Conservation (phyloP, 1,140 invertebrate genomes). For the Zaprionus kolodkinae region DNA sequence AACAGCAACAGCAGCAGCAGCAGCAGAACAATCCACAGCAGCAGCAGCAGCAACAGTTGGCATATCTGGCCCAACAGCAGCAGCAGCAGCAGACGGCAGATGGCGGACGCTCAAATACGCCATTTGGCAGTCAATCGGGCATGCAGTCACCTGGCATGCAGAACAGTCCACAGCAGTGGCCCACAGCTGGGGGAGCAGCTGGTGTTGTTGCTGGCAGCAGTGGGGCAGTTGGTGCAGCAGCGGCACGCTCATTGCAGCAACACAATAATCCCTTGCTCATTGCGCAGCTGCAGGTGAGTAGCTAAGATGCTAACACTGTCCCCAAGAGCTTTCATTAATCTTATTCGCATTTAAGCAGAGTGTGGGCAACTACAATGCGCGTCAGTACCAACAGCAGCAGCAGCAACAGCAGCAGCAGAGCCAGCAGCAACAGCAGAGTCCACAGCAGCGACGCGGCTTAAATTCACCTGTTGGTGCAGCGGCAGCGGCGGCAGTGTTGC, state of each 20-base stretch:
- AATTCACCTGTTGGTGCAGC: conserved; percentile 84
- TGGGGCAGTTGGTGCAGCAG: conserved; percentile 44
- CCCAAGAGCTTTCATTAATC: conserved; percentile 32
- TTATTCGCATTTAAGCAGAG: conserved; percentile 52
- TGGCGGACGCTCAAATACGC: conserved; percentile 57
- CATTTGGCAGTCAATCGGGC: conserved; percentile 61
- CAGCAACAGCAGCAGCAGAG: conserved; percentile 60
- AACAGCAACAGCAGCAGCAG: conserved; percentile 59
- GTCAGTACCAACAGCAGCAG: conserved; percentile 74
- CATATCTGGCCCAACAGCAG: conserved; percentile 65
- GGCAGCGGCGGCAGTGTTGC: conserved; percentile 53
- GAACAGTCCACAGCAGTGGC: conserved; percentile 69
- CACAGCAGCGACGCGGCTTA: conserved; percentile 84
- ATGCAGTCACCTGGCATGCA: conserved; percentile 77
- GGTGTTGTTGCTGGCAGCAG: conserved; percentile 27
- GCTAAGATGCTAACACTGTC: conserved; percentile 8
- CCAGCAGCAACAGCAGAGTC: conserved; percentile 60
- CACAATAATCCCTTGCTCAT: conserved; percentile 93
- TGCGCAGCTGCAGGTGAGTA: conserved; percentile 89
- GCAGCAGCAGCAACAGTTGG: conserved; percentile 76
- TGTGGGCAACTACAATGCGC: conserved; percentile 73
- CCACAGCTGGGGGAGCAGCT: conserved; percentile 23
- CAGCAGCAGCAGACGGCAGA: conserved; percentile 71
- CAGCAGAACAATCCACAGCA: conserved; percentile 70
- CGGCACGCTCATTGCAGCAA: conserved; percentile 85